Conservation (phyloP, 2,797 vertebrate genomes). For the Hippocampus kuda region DNA sequence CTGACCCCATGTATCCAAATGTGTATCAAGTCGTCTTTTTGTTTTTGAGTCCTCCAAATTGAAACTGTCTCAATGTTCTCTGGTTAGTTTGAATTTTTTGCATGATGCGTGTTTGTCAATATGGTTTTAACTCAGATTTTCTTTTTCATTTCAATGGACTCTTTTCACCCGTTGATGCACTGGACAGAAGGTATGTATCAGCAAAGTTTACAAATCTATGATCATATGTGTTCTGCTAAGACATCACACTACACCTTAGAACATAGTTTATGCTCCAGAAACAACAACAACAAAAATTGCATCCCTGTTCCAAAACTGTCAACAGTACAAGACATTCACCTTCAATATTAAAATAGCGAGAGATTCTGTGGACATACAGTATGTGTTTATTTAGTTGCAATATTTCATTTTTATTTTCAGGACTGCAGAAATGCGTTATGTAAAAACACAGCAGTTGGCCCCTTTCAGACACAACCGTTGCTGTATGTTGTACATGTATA, state of each 20-base stretch:
- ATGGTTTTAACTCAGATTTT: background rate
- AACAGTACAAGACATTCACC: background rate
- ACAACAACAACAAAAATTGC: background rate
- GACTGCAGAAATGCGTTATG: background rate
- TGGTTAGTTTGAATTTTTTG: background rate
- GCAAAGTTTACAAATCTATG: background rate
- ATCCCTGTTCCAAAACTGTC: background rate
- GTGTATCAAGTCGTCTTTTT: no score
- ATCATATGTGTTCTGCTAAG: background rate
- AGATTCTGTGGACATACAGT: background rate
- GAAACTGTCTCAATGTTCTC: background rate
- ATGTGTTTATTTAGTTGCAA: background rate
- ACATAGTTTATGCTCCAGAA: background rate
- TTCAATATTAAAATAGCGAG: background rate
- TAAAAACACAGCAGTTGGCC: background rate
- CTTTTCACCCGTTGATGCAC: background rate
- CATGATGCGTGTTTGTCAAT: background rate
- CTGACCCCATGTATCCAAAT: no score
- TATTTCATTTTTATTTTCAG: background rate
- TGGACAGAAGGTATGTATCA: slow-evolving; percentile 3
- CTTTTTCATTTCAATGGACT: background rate
- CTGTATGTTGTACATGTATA: background rate
- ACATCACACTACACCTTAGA: background rate
- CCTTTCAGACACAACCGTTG: background rate
- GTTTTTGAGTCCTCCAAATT: no score